These are phyloP conservation scores for Tenebrosternarchus preto DNA, from an alignment of 2,113 vertebrate genomes.

Conservation along the genomic window DNA sequence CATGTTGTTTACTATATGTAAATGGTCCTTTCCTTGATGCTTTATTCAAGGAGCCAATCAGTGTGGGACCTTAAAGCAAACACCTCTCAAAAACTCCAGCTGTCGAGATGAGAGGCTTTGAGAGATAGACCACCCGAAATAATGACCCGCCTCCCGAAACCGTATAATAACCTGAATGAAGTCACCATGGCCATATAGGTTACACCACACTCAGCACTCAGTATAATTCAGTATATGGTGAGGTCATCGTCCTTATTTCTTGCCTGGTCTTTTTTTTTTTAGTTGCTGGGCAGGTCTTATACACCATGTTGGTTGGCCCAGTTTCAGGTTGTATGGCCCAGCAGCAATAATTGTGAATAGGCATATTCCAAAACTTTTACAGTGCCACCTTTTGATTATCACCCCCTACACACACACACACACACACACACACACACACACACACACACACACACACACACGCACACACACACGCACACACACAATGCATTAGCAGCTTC, in stretches of 20 bases:
- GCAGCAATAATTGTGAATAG: not conserved
- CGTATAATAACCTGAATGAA: not conserved
- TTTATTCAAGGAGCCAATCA: slow-evolving; percentile 21
- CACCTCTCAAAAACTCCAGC: not conserved
- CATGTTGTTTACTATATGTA: slow-evolving; percentile 21
- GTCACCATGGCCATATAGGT: not conserved
- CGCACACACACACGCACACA: too few species aligned
- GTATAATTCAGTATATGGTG: not conserved
- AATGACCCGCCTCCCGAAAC: not conserved
- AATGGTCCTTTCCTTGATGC: slow-evolving; percentile 1
- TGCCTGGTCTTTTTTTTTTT: not conserved
- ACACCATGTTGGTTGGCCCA: not conserved
- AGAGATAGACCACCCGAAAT: slow-evolving; percentile 3
- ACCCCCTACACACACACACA: not conserved
- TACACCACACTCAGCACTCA: not conserved
- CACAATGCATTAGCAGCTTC: slow-evolving; percentile 19
- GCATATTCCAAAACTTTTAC: slow-evolving; percentile 9
- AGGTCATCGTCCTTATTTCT: not conserved
- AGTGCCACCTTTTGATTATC: not conserved
- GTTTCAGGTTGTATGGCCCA: not conserved
- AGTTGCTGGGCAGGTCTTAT: too few species aligned
- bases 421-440: too few species aligned
- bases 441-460: too few species aligned
- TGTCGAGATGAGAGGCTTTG: not conserved
- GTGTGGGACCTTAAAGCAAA: not conserved